Base-by-base conservation (phyloP, 2,888 invertebrate species). In the Pherbina coryleti region DNA sequence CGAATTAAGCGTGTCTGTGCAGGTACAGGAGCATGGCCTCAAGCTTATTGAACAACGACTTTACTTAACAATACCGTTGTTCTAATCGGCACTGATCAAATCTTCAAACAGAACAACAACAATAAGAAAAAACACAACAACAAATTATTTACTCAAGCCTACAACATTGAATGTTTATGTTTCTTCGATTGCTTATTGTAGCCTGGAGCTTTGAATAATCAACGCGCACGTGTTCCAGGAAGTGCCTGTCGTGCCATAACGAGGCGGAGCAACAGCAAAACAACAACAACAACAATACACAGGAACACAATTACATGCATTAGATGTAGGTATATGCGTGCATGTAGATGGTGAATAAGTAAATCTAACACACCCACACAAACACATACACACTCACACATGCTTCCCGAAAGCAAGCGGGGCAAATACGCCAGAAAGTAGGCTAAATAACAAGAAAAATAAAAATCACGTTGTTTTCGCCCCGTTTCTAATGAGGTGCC, bases 151-250 rank as follows among this genome's bases (percentile, higher is more conserved):
- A 60, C 19, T 11, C 9, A 28, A 55, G 57, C 19, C 57, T 22
- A 60, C 25, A 28, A 60, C 44, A 44, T 44, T 44, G 11, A 44
- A 44, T 44, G 44, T 14, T 44, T 44, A 11, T 44, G 44, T 14
- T 44, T 1, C 44, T 44, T 44, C 11, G 44, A 44, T 14, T 44
- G 14, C 44, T 44, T 44, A 44, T 44, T 44, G 44, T 25, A 9
- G 67, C 67, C 67, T 14, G 44, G 22, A 44, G 67, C 67, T 34
- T 37, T 37, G 37, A 37, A 22, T 37, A 67, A 67, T 44, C 19
- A 37, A 37, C 44, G 66, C 44, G 67, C 34, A 67, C 67, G 67
- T 67, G 67, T 67, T 67, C 34, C 22, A 44, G 67, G 44, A 67
- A 67, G 37, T 19, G 34, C n/a, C 60, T 28, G 28, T 9, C 28